phyloP scores from a whole-genome alignment of 2,888 invertebrate species.

The Gortyna flavago region DNA sequence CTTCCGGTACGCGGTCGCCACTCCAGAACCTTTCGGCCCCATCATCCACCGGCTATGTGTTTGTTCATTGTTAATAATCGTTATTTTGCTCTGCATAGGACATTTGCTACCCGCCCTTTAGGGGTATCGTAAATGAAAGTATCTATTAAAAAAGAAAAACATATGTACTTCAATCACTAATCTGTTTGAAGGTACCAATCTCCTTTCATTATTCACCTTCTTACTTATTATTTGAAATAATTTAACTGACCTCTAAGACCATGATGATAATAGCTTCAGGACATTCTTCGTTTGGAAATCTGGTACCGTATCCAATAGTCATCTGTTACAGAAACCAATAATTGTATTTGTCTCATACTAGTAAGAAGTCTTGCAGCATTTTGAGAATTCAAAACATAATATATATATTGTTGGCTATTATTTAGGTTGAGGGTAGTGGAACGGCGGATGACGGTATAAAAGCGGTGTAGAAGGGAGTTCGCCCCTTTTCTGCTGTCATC shows the following conservation, averaged over 20 bases:
- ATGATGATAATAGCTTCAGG: conserved; percentile 95
- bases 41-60: neutral
- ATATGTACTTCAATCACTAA: neutral
- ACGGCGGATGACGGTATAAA: too few relatives aligned
- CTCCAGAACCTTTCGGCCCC: neutral
- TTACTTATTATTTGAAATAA: neutral
- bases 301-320: conserved; percentile 95
- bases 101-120: neutral
- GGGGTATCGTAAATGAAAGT: neutral
- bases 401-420: too few relatives aligned
- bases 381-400: neutral
- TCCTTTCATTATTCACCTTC: neutral
- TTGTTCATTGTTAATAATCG: neutral
- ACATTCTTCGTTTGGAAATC: conserved; percentile 95
- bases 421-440: too few relatives aligned
- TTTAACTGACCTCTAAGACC: conserved; percentile 91
- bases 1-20: neutral
- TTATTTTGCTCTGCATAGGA: neutral
- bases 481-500: too few relatives aligned
- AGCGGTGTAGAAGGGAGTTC: too few relatives aligned
- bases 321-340: conserved; percentile 80
- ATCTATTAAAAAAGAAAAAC: neutral
- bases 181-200: neutral
- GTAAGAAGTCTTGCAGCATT: neutral
- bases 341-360: neutral